phyloP scores from a whole-genome alignment of 2,113 vertebrate species.

The Sitta europaea region DNA sequence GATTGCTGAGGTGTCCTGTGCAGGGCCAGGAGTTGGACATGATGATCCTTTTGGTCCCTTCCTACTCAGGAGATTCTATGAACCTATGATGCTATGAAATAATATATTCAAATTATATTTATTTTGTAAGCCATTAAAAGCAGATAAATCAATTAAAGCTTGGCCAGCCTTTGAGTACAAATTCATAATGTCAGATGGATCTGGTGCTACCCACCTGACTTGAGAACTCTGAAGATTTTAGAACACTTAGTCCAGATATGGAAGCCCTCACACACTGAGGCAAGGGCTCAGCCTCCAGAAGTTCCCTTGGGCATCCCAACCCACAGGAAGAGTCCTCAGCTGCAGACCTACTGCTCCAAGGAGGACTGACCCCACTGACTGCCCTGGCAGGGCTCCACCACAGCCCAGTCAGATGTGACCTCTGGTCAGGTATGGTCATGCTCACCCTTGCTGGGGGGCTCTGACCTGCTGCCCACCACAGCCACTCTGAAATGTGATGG shows the following conservation, averaged over 20 bases:
- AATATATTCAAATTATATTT: not conserved
- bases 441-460: not conserved
- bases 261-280: not conserved
- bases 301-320: not conserved
- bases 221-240: not conserved
- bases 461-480: not conserved
- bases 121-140: not conserved
- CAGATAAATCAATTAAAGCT: not conserved
- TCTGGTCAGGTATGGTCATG: not conserved
- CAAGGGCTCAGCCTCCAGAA: not conserved
- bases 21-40: not conserved
- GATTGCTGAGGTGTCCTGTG: not conserved
- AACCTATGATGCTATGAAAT: not conserved
- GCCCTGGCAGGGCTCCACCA: not conserved
- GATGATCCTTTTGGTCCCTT: not conserved
- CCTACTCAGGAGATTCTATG: not conserved
- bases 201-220: not conserved
- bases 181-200: not conserved
- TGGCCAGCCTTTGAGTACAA: not conserved
- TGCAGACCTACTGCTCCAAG: not conserved
- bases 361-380: not conserved
- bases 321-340: not conserved
- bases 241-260: not conserved
- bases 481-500: not conserved
- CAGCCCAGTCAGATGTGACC: not conserved